phyloP scores from a whole-genome alignment of 2,797 vertebrate genomes.

The Manis pentadactyla region DNA sequence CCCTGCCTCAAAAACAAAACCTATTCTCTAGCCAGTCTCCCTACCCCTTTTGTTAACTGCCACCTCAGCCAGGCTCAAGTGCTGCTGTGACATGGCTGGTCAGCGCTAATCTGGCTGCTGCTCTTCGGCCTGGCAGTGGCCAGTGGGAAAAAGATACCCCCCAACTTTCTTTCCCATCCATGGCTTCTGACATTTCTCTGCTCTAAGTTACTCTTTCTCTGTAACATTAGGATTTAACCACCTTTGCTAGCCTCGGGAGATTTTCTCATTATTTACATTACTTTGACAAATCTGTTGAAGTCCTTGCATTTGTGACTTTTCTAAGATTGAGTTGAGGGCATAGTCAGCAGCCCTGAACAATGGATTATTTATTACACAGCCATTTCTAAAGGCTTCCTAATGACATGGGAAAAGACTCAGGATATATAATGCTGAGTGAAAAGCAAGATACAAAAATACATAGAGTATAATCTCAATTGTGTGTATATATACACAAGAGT shows the following conservation, averaged over 20 bases:
- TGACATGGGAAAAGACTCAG: background rate
- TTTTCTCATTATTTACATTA: background rate
- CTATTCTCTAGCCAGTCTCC: background rate
- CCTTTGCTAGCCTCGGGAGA: background rate
- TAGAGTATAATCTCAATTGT: background rate
- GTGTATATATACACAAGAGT: background rate
- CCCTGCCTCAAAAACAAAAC: background rate
- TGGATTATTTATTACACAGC: background rate
- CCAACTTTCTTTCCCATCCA: background rate
- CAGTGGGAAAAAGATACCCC: background rate
- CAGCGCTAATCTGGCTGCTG: background rate
- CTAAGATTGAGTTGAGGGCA: conserved; percentile 28
- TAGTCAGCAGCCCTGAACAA: background rate
- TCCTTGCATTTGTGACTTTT: conserved; percentile 48
- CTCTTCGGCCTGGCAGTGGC: background rate
- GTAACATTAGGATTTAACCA: background rate
- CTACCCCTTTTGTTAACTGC: background rate
- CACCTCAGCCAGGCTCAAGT: background rate
- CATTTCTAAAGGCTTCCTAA: conserved; percentile 37
- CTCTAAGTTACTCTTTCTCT: background rate
- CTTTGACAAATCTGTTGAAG: background rate
- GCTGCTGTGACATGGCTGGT: background rate
- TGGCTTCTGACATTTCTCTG: background rate
- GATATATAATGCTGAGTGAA: background rate
- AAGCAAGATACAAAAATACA: background rate